Percentiles rank a stretch among this genome's conserved stretches.
Conservation (phyloP, 2,797 vertebrate genomes). For the Cephalopachus bancanus region DNA sequence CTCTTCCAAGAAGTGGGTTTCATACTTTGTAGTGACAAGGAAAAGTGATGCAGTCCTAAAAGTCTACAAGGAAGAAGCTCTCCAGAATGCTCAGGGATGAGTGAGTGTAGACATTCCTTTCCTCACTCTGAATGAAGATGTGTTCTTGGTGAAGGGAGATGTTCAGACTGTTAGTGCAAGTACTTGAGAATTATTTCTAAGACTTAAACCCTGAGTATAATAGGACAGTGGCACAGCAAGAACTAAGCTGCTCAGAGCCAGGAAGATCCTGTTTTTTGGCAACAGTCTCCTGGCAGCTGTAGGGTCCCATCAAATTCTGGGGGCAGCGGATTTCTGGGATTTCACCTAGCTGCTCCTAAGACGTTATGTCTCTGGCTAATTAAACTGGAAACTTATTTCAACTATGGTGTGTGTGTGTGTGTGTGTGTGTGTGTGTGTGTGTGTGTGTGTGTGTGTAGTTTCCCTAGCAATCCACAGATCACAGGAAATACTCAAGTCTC, state of each 20-base stretch:
- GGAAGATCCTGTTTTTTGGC: not conserved
- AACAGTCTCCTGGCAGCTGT: not conserved
- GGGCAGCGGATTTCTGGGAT: not conserved
- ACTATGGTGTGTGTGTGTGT: not conserved
- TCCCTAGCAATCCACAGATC: not conserved
- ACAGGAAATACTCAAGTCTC: conserved; percentile 37
- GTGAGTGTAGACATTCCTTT: not conserved
- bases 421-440: not conserved
- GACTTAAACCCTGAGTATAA: not conserved
- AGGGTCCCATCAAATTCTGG: not conserved
- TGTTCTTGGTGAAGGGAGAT: not conserved
- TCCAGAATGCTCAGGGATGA: not conserved
- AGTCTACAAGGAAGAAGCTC: not conserved
- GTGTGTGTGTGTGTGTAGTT: not conserved
- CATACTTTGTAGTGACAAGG: not conserved
- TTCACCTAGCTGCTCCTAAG: not conserved
- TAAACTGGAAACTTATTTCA: conserved; percentile 42
- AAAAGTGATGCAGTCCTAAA: not conserved
- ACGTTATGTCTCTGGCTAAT: not conserved
- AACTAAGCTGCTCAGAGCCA: not conserved
- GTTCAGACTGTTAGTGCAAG: not conserved
- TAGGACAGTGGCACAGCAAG: not conserved
- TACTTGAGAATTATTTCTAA: not conserved
- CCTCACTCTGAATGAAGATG: not conserved
- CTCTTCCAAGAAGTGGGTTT: not conserved